Conservation (phyloP, 2,888 invertebrate genomes). For the Philereme transversata region DNA sequence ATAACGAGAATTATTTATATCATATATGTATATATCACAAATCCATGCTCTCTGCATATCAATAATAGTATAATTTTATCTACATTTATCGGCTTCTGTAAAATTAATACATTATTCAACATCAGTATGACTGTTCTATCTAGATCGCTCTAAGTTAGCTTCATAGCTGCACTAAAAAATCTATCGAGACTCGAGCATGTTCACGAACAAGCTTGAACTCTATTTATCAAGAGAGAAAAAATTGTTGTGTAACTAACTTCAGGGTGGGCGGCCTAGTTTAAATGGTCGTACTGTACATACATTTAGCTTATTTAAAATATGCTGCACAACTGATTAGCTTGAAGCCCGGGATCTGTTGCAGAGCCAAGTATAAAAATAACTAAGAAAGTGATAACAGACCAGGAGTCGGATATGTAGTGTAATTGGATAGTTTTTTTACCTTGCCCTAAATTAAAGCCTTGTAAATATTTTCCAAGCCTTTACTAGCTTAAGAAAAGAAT, state of each 20-base stretch:
- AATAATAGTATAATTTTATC: conserved; percentile 26
- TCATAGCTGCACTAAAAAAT: no score
- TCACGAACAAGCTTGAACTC: no score
- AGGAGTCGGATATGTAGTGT: conserved; percentile 65
- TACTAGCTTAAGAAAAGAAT: conserved; percentile 78
- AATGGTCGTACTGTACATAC: no score
- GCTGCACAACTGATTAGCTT: conserved; percentile 20
- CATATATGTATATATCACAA: conserved; percentile 20
- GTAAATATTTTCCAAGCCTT: conserved; percentile 83
- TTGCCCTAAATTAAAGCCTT: conserved; percentile 80
- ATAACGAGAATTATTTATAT: conserved; percentile 48
- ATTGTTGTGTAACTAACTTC: no score
- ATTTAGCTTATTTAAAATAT: conserved; percentile 1
- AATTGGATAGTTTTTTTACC: conserved; percentile 80
- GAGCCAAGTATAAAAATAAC: conserved; percentile 63
- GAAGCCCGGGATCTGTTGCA: conserved; percentile 53
- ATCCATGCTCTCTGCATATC: conserved; percentile 40
- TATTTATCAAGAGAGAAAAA: no score
- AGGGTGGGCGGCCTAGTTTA: no score
- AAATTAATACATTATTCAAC: neutral
- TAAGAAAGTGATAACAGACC: conserved; percentile 68
- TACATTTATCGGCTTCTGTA: conserved; percentile 7
- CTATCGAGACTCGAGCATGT: no score
- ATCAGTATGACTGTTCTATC: no score
- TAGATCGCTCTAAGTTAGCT: no score